These are phyloP conservation scores for Tenualosa ilisha DNA, from an alignment of 2,797 vertebrate genomes.

Conservation along the genomic window DNA sequence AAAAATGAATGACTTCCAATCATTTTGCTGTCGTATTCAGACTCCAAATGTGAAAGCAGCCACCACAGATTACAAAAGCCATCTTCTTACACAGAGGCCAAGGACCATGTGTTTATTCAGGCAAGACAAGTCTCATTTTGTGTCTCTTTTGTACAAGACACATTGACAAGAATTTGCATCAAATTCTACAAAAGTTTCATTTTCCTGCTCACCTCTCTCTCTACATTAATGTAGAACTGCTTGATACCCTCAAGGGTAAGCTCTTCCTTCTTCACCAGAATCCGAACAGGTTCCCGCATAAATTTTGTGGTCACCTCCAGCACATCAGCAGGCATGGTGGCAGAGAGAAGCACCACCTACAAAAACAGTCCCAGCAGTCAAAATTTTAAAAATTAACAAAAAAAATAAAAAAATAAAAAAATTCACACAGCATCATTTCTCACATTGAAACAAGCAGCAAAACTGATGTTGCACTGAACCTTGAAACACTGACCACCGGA, in stretches of 20 bases:
- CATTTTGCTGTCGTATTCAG: too few relatives aligned
- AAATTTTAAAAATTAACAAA: too few relatives aligned
- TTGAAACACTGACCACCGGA: constrained; percentile 85
- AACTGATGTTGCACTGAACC: constrained; percentile 80
- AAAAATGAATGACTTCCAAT: too few relatives aligned
- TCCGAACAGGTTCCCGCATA: constrained; percentile 97
- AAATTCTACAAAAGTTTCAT: not conserved
- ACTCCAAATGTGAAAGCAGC: too few relatives aligned
- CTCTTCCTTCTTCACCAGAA: constrained; percentile 98
- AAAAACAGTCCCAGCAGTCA: not conserved
- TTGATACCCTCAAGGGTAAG: constrained; percentile 99
- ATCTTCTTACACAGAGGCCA: too few relatives aligned
- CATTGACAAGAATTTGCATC: not conserved
- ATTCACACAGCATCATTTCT: not conserved
- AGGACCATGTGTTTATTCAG: not conserved
- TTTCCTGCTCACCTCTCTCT: constrained; percentile 83
- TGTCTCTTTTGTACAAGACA: not conserved
- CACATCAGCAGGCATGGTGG: constrained; percentile 97
- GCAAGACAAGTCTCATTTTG: too few relatives aligned
- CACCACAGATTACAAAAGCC: too few relatives aligned
- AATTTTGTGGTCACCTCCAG: constrained; percentile 99
- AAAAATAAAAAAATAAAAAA: too few relatives aligned
- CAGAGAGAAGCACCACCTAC: constrained; percentile 95
- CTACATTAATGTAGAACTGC: constrained; percentile 99
- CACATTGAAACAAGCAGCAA: not conserved